phyloP scores from a whole-genome alignment of 2,113 vertebrate genomes.

The Thermophis baileyi region DNA sequence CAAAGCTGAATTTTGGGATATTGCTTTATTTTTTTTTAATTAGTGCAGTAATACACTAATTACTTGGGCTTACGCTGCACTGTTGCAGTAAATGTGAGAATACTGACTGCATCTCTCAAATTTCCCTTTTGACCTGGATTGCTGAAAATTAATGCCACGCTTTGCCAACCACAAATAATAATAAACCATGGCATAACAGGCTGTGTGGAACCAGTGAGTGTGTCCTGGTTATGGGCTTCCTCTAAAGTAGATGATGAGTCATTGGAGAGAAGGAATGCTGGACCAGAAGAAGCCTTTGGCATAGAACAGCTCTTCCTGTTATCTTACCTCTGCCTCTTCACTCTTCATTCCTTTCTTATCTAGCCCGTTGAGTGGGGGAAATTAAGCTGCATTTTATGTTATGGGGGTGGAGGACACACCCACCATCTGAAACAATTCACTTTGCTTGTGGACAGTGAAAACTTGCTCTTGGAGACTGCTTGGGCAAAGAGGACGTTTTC shows the following conservation, averaged over 20 bases:
- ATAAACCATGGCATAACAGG: not conserved
- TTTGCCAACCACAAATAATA: not conserved
- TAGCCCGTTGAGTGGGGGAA: not conserved
- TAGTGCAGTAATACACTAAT: not conserved
- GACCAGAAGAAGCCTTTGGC: not conserved
- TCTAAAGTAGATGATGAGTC: not conserved
- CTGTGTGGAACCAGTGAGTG: not conserved
- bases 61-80: not conserved
- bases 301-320: not conserved
- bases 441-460: not conserved
- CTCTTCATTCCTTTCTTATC: not conserved
- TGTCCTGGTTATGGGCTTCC: not conserved
- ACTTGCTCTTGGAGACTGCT: not conserved
- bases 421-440: not conserved
- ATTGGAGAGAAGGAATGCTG: not conserved
- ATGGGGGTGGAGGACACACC: too few relatives aligned
- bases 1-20: not conserved
- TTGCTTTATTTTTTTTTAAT: not conserved
- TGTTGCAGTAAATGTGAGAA: not conserved
- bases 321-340: not conserved
- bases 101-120: not conserved
- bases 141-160: not conserved
- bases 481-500: not conserved
- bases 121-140: not conserved
- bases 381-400: not conserved